These are phyloP conservation scores for Sapayoa aenigma DNA, from an alignment of 2,113 vertebrate species.

Conservation along the genomic window DNA sequence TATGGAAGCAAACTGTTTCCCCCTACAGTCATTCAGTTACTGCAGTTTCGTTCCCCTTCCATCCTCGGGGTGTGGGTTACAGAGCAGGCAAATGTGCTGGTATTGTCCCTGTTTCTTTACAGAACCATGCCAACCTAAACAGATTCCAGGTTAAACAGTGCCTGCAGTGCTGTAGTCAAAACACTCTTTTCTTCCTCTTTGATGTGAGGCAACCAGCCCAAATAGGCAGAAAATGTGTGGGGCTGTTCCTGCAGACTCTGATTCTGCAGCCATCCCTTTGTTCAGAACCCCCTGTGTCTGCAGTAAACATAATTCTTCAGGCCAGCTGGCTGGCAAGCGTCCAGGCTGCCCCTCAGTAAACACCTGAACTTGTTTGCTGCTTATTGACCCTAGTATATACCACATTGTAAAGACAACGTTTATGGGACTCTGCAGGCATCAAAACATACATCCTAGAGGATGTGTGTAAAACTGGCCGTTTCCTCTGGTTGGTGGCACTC, in stretches of 20 bases:
- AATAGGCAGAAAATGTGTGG: not conserved
- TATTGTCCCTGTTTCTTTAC: not conserved
- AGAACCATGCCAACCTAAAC: not conserved
- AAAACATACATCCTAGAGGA: not conserved
- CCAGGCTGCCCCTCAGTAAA: not conserved
- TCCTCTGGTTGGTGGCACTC: not conserved
- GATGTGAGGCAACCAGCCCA: not conserved
- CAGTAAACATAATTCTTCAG: not conserved
- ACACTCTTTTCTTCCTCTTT: not conserved
- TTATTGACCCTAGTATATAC: not conserved
- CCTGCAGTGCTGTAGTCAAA: not conserved
- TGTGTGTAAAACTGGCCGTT: not conserved
- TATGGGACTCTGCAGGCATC: not conserved
- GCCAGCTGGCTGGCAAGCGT: not conserved
- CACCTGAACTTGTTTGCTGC: not conserved
- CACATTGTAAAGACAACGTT: not conserved
- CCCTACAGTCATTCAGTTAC: not conserved
- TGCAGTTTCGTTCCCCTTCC: not conserved
- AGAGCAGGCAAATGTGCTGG: not conserved
- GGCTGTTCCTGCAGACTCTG: not conserved
- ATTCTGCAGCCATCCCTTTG: not conserved
- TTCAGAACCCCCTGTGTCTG: not conserved
- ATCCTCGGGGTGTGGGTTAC: not conserved
- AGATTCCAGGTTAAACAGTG: not conserved
- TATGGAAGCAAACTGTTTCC: not conserved